Base-by-base conservation (phyloP, 2,888 invertebrate genomes). In the Pristionchus japonicus region DNA sequence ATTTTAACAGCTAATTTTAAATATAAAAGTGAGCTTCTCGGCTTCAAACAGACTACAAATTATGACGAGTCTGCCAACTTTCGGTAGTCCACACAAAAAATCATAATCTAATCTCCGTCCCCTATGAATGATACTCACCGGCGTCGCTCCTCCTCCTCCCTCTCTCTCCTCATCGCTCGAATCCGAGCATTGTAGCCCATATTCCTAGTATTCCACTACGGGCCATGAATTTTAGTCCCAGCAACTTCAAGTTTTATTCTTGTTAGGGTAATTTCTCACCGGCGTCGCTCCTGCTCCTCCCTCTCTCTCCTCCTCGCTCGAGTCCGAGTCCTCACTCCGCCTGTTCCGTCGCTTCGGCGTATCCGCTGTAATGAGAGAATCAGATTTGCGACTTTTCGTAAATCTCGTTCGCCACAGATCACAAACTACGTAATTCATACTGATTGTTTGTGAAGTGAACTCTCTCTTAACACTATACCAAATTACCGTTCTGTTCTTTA, bases 321-420 rank as follows among this genome's bases (percentile, higher is more conserved):
- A 83, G 11, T 49, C 83, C 83, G 83, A 83, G 52, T 83, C 83
- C 83, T 49, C 49, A 31, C 83, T 49, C 34, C 57, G 27, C 34
- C 52, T 23, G 34, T 34, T 49, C 15, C 83, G 31, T 9, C 83
- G 52, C 23, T 49, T 49, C 52, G 31, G 11, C 34, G 83, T 31
- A 23, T 57, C 57, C 6, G n/a, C 83, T 83, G 83, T 34, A 83
- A 27, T 52, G 0, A 1, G 7, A 77, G 11, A 77, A n/a, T 77
- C 1, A 17, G 1, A 70, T 17, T 34, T 7, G 40, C 70, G 70
- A 70, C 70, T 17, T 70, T 70, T 70, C 4, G 70, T 34, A 70
- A 70, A 70, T 20, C 34, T 70, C 70, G 40, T 20, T 40, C 70
- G 4, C 13, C 11, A 15, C 17, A 37, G 13, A 70, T 37, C 64